Conservation (phyloP, 2,888 invertebrate genomes). For the Chloroclysta siterata region DNA sequence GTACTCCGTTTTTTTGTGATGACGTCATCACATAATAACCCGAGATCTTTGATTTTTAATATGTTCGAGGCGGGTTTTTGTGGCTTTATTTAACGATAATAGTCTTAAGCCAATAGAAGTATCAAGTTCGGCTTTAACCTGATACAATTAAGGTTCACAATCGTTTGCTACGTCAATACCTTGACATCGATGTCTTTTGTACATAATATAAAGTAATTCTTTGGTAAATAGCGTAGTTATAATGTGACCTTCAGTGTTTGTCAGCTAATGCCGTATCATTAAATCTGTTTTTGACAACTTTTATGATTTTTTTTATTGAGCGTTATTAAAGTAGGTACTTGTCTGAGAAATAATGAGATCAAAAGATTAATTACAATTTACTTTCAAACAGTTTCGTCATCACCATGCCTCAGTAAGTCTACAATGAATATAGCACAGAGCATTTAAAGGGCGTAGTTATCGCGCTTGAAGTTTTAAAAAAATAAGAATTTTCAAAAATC, state of each 20-base stretch:
- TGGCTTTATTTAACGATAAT: conserved; percentile 11
- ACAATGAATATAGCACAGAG: too few species aligned
- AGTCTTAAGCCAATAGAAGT: conserved; percentile 7
- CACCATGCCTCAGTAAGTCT: too few species aligned
- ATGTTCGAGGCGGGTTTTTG: conserved; percentile 36
- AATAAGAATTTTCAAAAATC: too few species aligned
- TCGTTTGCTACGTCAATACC: conserved; percentile 44
- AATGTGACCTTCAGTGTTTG: conserved; percentile 58
- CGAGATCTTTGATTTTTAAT: conserved; percentile 50
- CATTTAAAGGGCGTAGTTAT: too few species aligned
- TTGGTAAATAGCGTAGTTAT: conserved; percentile 59
- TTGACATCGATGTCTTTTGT: conserved; percentile 65
- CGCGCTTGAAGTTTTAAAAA: too few species aligned
- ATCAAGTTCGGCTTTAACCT: conserved; percentile 4
- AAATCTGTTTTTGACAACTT: conserved; percentile 31
- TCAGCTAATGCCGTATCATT: conserved; percentile 41
- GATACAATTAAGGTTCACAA: conserved; percentile 44
- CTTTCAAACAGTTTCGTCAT: neutral
- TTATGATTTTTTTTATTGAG: conserved; percentile 29
- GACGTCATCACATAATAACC: conserved; percentile 45
- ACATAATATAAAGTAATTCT: conserved; percentile 53
- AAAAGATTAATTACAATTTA: conserved; percentile 6
- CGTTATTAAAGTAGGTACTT: conserved; percentile 8
- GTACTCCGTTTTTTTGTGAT: conserved; percentile 37
- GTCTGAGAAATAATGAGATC: conserved; percentile 5